Conservation (phyloP, 2,888 invertebrate genomes). For the Trachelus iudaicus region DNA sequence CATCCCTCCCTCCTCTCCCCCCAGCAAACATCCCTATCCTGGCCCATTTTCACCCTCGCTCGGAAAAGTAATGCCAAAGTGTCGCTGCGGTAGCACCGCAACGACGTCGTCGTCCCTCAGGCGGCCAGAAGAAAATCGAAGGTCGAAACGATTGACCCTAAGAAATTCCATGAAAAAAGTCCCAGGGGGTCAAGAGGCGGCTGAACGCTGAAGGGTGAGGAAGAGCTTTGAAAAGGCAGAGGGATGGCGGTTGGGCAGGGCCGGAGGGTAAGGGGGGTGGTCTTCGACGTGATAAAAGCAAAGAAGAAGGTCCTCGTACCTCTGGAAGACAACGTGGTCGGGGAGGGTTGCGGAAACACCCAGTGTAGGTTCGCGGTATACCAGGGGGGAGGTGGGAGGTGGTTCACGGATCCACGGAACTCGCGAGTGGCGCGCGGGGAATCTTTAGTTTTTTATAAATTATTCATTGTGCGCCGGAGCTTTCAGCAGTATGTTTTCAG, state of each 20-base stretch:
- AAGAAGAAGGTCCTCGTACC: not conserved
- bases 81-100: not conserved
- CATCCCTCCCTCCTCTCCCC: not conserved
- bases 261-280: not conserved
- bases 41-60: not conserved
- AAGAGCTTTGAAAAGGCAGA: conserved; percentile 18
- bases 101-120: not conserved
- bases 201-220: not conserved
- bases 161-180: not conserved
- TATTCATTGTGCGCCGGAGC: conserved; percentile 31
- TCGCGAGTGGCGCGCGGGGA: not conserved
- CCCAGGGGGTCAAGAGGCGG: not conserved
- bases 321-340: not conserved
- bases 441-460: conserved; percentile 33
- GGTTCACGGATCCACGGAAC: not conserved
- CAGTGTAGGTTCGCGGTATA: not conserved
- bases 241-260: not conserved
- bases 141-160: not conserved
- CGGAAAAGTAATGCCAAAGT: not conserved
- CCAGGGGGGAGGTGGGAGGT: not conserved
- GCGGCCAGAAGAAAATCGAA: not conserved
- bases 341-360: not conserved
- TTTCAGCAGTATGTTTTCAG: conserved; percentile 21
- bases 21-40: not conserved
- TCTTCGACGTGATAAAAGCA: not conserved